Evolutionary conservation across 2,113 vertebrate species (phyloP).

Genomic region (Archilochus colubris): DNA sequence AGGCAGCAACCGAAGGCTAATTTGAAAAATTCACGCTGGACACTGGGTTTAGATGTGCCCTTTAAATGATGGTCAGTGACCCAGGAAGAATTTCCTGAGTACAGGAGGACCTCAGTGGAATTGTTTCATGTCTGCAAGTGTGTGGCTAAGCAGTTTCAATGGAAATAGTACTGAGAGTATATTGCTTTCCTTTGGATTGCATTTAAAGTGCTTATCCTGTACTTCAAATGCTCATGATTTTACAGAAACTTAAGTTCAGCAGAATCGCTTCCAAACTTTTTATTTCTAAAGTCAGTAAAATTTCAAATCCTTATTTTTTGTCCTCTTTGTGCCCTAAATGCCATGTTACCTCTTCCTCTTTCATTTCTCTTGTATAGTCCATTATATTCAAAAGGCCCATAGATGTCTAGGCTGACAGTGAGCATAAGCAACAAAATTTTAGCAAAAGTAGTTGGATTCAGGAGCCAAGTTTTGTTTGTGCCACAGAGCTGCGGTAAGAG

Average conservation of each 20-base stretch:
- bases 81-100: conserved; percentile 71
- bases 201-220: conserved; percentile 19
- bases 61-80: conserved; percentile 69
- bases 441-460: not conserved
- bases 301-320: not conserved
- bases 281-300: not conserved
- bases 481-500: not conserved
- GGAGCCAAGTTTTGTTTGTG: not conserved
- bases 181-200: conserved; percentile 25
- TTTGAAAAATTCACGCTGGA: conserved; percentile 63
- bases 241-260: not conserved
- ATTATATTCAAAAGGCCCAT: not conserved
- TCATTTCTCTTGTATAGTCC: not conserved
- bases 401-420: not conserved
- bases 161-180: conserved; percentile 30
- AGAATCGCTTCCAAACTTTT: not conserved
- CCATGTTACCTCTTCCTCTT: not conserved
- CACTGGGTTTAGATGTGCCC: conserved; percentile 43
- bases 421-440: not conserved
- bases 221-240: not conserved
- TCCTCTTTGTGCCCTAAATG: not conserved
- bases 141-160: conserved; percentile 66
- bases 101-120: conserved; percentile 26
- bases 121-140: conserved; percentile 53
- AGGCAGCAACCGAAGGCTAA: conserved; percentile 64